These are phyloP conservation scores for Bedellia somnulentella DNA, from an alignment of 2,888 invertebrate species.

Conservation along the genomic window DNA sequence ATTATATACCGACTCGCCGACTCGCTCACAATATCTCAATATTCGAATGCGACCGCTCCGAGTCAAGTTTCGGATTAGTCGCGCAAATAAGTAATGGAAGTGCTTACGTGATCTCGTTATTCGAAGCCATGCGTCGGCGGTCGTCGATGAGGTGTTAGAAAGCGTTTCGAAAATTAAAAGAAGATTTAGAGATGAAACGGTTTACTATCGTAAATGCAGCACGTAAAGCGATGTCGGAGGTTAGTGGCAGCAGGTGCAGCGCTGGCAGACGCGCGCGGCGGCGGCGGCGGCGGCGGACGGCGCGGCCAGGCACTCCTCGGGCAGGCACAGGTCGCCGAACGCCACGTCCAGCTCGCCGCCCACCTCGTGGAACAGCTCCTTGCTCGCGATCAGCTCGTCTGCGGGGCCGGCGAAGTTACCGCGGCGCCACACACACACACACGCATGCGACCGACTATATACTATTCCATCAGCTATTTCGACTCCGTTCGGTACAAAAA, in stretches of 20 bases:
- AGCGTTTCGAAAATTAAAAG: too few species aligned
- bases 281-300: constrained; percentile 6
- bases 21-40: too few species aligned
- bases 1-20: background rate
- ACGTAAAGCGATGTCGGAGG: constrained; percentile 2
- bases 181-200: too few species aligned
- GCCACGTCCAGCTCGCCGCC: constrained; percentile 91
- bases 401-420: constrained; percentile 19
- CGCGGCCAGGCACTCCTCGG: too few species aligned
- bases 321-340: constrained; percentile 69
- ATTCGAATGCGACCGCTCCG: constrained; percentile 13
- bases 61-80: constrained; percentile 35
- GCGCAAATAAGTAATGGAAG: constrained; percentile 19
- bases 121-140: constrained; percentile 51
- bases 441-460: constrained; percentile 13
- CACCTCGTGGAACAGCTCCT: constrained; percentile 90
- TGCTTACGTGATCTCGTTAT: constrained; percentile 44
- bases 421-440: constrained; percentile 14
- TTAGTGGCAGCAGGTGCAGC: constrained; percentile 51
- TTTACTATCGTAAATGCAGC: background rate
- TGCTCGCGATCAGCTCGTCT: constrained; percentile 84
- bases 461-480: too few species aligned
- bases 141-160: constrained; percentile 9
- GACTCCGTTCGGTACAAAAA: too few species aligned
- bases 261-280: constrained; percentile 25